A percentile compares a stretch with the other conserved stretches of the same genome.
Evolutionary conservation across 1,140 invertebrate genomes (phyloP).

Genomic region (Dendrolimus punctatus): DNA sequence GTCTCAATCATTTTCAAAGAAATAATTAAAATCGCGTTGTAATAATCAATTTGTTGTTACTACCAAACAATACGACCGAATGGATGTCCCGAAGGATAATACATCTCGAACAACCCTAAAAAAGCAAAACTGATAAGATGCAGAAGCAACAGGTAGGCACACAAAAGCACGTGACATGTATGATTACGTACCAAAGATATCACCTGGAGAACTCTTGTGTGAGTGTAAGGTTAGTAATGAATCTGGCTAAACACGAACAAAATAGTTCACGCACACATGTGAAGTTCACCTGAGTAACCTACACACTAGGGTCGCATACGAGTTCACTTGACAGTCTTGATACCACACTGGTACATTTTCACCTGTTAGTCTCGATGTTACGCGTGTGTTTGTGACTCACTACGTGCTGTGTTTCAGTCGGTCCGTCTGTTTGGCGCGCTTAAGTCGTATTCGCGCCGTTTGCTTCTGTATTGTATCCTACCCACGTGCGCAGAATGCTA

Average conservation of each 20-base stretch:
- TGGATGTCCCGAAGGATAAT: conserved; percentile 1
- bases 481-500: conserved; percentile 47
- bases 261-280: conserved; percentile 59
- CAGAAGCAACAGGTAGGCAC: conserved; percentile 62
- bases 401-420: conserved; percentile 38
- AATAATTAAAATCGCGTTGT: too few species aligned
- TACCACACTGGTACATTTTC: conserved; percentile 63
- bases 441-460: conserved; percentile 32
- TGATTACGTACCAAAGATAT: conserved; percentile 37
- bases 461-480: conserved; percentile 10
- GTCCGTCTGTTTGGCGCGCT: conserved; percentile 46
- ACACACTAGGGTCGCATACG: conserved; percentile 46
- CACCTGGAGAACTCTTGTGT: conserved; percentile 49
- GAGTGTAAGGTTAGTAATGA: conserved; percentile 38
- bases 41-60: too few species aligned
- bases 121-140: conserved; percentile 61
- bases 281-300: conserved; percentile 48
- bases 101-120: conserved; percentile 40
- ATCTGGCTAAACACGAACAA: conserved; percentile 57
- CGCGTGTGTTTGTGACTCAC: conserved; percentile 50
- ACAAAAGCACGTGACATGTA: conserved; percentile 48
- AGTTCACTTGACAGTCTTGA: conserved; percentile 26
- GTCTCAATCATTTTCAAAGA: too few species aligned
- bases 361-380: conserved; percentile 47
- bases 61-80: background rate